Conservation (phyloP, 2,113 vertebrate genomes). For the Leucosticte australis region DNA sequence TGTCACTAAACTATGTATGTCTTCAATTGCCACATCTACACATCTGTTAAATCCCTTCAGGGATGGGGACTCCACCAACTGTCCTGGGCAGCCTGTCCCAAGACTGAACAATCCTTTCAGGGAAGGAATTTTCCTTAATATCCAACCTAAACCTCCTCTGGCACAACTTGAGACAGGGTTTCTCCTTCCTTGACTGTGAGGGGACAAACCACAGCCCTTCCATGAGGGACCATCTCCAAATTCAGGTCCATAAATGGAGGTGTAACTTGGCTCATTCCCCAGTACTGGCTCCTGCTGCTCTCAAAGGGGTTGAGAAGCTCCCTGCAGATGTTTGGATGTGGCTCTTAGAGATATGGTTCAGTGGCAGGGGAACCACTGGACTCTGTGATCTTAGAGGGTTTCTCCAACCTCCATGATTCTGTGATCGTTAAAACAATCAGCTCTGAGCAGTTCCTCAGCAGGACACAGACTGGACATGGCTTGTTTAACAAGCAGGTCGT, state of each 20-base stretch:
- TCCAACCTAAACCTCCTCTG: not conserved
- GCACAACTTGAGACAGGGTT: not conserved
- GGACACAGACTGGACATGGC: not conserved
- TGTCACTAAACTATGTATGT: not conserved
- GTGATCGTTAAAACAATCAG: not conserved
- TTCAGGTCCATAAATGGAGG: not conserved
- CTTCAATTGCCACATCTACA: not conserved
- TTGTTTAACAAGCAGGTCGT: not conserved
- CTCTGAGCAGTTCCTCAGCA: not conserved
- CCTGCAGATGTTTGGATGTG: not conserved
- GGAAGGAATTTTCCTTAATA: not conserved
- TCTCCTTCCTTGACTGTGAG: not conserved
- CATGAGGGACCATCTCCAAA: too few relatives aligned
- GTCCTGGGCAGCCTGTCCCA: not conserved
- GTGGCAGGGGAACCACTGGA: not conserved
- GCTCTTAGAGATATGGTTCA: not conserved
- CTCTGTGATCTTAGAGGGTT: not conserved
- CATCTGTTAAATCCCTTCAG: not conserved
- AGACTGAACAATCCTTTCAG: not conserved
- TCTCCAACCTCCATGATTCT: not conserved
- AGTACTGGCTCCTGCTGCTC: not conserved
- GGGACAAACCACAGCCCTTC: not conserved
- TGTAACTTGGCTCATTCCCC: not conserved
- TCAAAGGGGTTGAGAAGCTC: not conserved
- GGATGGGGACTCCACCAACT: not conserved